These are phyloP conservation scores for Crossocerus cetratus DNA, from an alignment of 2,888 invertebrate genomes.

Conservation along the genomic window DNA sequence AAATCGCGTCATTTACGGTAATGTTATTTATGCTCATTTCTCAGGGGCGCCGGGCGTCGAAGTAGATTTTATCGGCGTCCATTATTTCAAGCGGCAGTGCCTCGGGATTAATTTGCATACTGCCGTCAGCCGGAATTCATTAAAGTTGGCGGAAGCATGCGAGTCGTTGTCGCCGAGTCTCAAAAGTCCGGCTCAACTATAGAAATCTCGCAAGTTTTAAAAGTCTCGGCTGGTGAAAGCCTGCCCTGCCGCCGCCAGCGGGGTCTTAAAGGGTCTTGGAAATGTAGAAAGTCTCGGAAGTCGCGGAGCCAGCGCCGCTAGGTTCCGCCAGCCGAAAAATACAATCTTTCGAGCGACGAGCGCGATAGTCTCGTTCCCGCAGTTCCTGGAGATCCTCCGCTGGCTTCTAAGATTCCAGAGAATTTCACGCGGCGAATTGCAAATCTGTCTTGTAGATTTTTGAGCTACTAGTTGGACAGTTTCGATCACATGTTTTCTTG, in stretches of 20 bases:
- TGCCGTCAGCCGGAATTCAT: background rate
- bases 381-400: no score
- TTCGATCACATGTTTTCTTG: no score
- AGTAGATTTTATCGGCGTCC: no score
- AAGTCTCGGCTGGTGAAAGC: background rate
- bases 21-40: no score
- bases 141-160: background rate
- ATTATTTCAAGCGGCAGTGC: no score
- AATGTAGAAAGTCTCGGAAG: slow-evolving; percentile 3
- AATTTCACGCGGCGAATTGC: no score
- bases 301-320: background rate
- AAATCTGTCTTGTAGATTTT: no score
- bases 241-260: background rate
- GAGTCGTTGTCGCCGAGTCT: background rate
- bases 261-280: background rate
- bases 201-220: slow-evolving; percentile 1
- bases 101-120: background rate
- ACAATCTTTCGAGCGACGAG: background rate
- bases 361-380: no score
- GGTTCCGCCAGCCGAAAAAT: background rate
- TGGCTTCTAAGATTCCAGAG: no score
- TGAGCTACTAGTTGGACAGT: no score
- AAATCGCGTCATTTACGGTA: no score
- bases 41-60: no score
- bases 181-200: background rate